Evolutionary conservation across 1,140 invertebrate species (phyloP), one percentile per base, ranked within the genome.

Genomic region (Papilio machaon): DNA sequence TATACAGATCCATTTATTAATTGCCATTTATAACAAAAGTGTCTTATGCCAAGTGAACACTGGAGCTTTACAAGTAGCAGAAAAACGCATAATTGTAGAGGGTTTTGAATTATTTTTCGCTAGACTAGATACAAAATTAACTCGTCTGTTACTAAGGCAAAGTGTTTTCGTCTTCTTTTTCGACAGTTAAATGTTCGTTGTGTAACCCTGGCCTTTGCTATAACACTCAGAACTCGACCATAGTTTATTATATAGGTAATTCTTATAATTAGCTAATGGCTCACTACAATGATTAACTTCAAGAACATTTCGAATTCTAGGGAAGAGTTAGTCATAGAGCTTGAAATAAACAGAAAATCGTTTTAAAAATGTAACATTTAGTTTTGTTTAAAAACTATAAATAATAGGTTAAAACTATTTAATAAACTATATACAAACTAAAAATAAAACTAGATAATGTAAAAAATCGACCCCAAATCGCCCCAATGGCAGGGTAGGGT

Each of bases 1-100:
- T 64, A 67, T 38, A 49, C 73, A 82, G 76, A 82, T 79, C 46
- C 73, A 75, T n/a, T 74, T 38, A 74, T 47, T 75, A 75, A 75
- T 75, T 52, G 19, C 11, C 73, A 67, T 67, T 11, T 67, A 67
- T 13, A 67, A 30, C 64, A 15, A 11, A 67, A 11, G 64, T 30
- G 23, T 35, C 64, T 67, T 67, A 35, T 17, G 54, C 15, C 8
- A n/a, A n/a, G 54, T 58, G 6, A 5, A 58, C 54, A 58, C 7
- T 3, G n/a, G 17, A 15, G 2, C 47, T 49, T 49, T 10, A 10
- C 13, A 13, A 11, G 13, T 49, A 49, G 13, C 9, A 49, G 47
- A 13, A 11, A 49, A 11, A 49, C 47, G 9, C 7, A 13, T 10
- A 10, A 2, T 9, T 49, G 10, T 11, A 13, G 10, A 49, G 13